Percentiles rank a stretch among this genome's conserved stretches.
phyloP scores from a whole-genome alignment of 1,140 invertebrate species.

The Augochlora pura region DNA sequence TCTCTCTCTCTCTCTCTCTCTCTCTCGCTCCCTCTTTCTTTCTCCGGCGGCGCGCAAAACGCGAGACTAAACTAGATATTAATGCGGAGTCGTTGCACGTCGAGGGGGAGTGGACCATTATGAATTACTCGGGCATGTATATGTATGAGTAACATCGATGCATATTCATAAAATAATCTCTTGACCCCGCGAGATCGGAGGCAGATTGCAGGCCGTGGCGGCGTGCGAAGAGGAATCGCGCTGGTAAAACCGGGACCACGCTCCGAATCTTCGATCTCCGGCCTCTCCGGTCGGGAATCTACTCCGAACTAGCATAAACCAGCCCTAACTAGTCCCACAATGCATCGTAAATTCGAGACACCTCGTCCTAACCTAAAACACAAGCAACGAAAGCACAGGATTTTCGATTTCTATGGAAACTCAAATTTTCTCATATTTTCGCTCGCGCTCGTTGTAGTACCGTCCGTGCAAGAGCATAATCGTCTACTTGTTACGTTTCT shows the following conservation, averaged over 20 bases:
- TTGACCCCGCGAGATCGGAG: constrained; percentile 64
- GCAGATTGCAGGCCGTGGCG: constrained; percentile 44
- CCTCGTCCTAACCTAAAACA: no score
- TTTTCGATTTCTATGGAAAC: no score
- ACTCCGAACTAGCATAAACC: background rate
- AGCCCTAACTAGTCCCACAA: no score
- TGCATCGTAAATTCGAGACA: no score
- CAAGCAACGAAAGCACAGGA: no score
- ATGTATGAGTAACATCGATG: constrained; percentile 63
- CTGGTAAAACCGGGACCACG: constrained; percentile 42
- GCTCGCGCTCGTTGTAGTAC: no score
- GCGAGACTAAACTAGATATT: constrained; percentile 65
- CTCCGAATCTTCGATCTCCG: background rate
- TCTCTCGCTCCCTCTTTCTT: background rate
- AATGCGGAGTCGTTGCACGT: constrained; percentile 61
- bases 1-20: background rate
- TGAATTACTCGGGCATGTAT: constrained; percentile 64
- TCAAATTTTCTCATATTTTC: no score
- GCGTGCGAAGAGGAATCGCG: constrained; percentile 42
- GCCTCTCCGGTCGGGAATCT: background rate
- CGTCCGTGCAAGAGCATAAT: no score
- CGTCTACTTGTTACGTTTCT: no score
- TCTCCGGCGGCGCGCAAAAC: constrained; percentile 37
- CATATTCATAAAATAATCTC: constrained; percentile 67
- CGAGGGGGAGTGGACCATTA: constrained; percentile 61